phyloP scores from a whole-genome alignment of 2,113 vertebrate species.

The Pipra filicauda region DNA sequence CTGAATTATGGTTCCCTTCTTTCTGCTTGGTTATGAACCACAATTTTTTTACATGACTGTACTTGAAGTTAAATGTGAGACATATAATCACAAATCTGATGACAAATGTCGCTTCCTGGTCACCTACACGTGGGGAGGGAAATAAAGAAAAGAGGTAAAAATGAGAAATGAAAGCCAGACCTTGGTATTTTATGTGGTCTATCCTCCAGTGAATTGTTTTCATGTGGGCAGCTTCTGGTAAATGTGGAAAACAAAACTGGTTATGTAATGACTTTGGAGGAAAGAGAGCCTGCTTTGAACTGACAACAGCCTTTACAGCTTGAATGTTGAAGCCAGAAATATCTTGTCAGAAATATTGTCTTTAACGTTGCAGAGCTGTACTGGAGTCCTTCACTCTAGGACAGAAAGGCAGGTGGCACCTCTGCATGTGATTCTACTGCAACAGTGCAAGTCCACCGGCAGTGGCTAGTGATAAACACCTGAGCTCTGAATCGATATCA shows the following conservation, averaged over 20 bases:
- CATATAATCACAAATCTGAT: neutral
- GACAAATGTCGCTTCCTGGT: neutral
- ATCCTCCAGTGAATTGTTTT: neutral
- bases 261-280: slow-evolving; percentile 53
- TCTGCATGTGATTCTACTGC: rapidly evolving
- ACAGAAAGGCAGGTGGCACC: neutral
- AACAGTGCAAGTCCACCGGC: neutral
- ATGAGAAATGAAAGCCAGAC: neutral
- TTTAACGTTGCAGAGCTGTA: slow-evolving; percentile 3
- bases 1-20: neutral
- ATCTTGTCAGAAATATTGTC: neutral
- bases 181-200: neutral
- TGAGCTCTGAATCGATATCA: neutral
- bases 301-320: slow-evolving; percentile 55
- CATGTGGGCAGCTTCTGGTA: neutral
- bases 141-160: neutral
- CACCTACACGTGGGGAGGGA: neutral
- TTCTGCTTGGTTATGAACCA: neutral
- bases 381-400: neutral
- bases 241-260: slow-evolving; percentile 31
- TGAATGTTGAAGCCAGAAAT: slow-evolving; percentile 58
- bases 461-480: neutral
- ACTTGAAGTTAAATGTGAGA: neutral
- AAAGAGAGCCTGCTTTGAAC: slow-evolving; percentile 41
- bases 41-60: neutral